These are phyloP conservation scores for Cephus runcator DNA, from an alignment of 2,888 invertebrate species.

Conservation along the genomic window DNA sequence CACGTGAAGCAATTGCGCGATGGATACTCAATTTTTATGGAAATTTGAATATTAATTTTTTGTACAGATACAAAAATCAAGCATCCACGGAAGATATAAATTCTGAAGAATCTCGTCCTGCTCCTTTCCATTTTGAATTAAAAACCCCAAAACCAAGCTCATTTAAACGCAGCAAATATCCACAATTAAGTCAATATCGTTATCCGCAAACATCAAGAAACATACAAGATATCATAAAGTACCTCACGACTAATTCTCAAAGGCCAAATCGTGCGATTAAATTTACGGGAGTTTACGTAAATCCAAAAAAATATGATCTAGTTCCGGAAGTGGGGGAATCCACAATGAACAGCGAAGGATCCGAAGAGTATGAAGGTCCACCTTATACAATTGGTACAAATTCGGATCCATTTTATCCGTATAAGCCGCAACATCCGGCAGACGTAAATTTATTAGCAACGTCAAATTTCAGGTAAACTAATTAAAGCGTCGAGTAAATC, in stretches of 20 bases:
- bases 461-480: slow-evolving; percentile 53
- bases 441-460: slow-evolving; percentile 80
- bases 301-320: slow-evolving; percentile 55
- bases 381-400: slow-evolving; percentile 53
- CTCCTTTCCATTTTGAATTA: slow-evolving; percentile 67
- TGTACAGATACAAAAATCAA: slow-evolving; percentile 42
- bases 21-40: not conserved
- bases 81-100: slow-evolving; percentile 37
- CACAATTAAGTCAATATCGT: slow-evolving; percentile 58
- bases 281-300: slow-evolving; percentile 62
- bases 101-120: slow-evolving; percentile 66
- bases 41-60: too few species aligned
- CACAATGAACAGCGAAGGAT: slow-evolving; percentile 46
- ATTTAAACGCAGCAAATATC: slow-evolving; percentile 54
- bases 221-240: slow-evolving; percentile 64
- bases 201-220: slow-evolving; percentile 59
- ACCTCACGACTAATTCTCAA: slow-evolving; percentile 46
- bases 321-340: slow-evolving; percentile 42
- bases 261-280: slow-evolving; percentile 56
- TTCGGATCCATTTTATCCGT: slow-evolving; percentile 75
- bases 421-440: slow-evolving; percentile 78
- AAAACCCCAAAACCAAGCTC: slow-evolving; percentile 55
- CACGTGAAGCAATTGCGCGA: too few species aligned
- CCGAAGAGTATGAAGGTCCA: slow-evolving; percentile 49
- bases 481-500: slow-evolving; percentile 20